Evolutionary conservation across 2,888 invertebrate species (phyloP).

Genomic region (Campopleginae sp.): DNA sequence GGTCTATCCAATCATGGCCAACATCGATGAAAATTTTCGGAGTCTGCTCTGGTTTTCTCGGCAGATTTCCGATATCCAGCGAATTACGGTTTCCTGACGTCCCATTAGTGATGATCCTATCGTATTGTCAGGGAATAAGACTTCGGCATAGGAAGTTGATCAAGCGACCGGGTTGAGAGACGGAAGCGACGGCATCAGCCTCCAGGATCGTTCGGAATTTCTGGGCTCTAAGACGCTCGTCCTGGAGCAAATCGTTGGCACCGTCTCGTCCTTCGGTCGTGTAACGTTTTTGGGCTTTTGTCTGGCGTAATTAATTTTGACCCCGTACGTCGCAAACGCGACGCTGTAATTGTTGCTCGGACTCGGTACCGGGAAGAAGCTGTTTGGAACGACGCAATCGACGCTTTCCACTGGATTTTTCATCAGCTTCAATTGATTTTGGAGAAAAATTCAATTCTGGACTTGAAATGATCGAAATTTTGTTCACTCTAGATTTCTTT

Average conservation of each 20-base stretch:
- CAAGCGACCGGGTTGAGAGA: slow-evolving; percentile 46
- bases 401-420: background rate
- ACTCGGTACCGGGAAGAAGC: background rate
- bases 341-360: background rate
- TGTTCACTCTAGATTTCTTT: background rate
- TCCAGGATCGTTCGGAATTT: slow-evolving; percentile 56
- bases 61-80: no score
- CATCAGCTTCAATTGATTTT: background rate
- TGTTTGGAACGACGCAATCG: background rate
- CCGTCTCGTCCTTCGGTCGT: slow-evolving; percentile 52
- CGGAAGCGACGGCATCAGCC: slow-evolving; percentile 40
- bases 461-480: background rate
- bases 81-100: no score
- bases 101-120: background rate
- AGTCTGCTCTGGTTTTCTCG: no score
- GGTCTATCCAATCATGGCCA: background rate
- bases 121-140: background rate
- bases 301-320: background rate
- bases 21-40: background rate
- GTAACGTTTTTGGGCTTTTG: slow-evolving; percentile 4
- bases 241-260: slow-evolving; percentile 71
- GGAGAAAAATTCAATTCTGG: background rate
- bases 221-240: slow-evolving; percentile 67
- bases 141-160: slow-evolving; percentile 42
- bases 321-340: background rate